Conservation (phyloP, 2,888 invertebrate genomes). For the Atrina japonica region DNA sequence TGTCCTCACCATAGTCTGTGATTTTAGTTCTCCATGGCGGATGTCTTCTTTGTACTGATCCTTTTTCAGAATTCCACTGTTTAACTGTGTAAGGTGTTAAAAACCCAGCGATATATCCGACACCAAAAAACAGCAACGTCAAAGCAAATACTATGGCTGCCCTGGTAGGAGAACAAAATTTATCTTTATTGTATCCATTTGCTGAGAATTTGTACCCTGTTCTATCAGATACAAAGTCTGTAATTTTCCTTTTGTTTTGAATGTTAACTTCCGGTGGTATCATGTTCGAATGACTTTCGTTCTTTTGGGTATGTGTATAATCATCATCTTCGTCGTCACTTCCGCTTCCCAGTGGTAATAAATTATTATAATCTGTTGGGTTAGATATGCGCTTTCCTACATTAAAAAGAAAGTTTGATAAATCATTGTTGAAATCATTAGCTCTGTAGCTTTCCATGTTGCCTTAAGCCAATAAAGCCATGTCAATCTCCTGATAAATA, state of each 20-base stretch:
- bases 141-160: slow-evolving; percentile 54
- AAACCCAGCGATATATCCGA: slow-evolving; percentile 57
- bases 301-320: slow-evolving; percentile 33
- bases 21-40: slow-evolving; percentile 60
- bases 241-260: slow-evolving; percentile 23
- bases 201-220: slow-evolving; percentile 46
- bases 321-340: slow-evolving; percentile 55
- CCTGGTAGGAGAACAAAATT: slow-evolving; percentile 53
- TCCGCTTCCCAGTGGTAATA: slow-evolving; percentile 55
- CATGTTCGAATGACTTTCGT: slow-evolving; percentile 4
- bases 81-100: slow-evolving; percentile 43
- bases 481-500: too few relatives aligned
- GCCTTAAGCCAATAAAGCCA: too few relatives aligned
- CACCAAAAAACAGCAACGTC: slow-evolving; percentile 50
- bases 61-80: not conserved
- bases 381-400: slow-evolving; percentile 44
- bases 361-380: slow-evolving; percentile 52
- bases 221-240: slow-evolving; percentile 28
- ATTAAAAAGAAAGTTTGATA: too few relatives aligned
- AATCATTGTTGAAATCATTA: too few relatives aligned
- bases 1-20: slow-evolving; percentile 55
- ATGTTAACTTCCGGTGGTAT: slow-evolving; percentile 45
- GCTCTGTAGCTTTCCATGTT: too few relatives aligned
- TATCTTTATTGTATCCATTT: slow-evolving; percentile 34
- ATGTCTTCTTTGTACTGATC: slow-evolving; percentile 38